Base-by-base conservation (phyloP, 2,888 invertebrate genomes). In the Lysandra coridon region DNA sequence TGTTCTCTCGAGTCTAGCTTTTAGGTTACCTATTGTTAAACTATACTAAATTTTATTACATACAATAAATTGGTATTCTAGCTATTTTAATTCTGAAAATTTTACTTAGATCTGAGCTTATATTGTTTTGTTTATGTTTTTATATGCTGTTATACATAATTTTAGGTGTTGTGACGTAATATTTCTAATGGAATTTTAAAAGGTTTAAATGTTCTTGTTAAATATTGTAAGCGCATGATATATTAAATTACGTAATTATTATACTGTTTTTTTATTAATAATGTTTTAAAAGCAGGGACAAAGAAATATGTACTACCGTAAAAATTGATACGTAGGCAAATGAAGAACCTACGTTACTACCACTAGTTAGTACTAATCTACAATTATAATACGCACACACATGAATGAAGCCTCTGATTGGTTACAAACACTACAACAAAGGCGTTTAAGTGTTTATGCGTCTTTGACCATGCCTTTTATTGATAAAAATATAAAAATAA, bases 161-260 rank as follows among this genome's bases (percentile, higher is more conserved):
- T 88, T 84, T 88, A 83, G 90, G 87, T 92, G 90, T 92, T 90
- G 91, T 93, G 85, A 82, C 82, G 91, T 92, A 88, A 86, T 86
- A 78, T 79, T 57, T 89, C 86, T 88, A 87, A 89, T 87, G 88
- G 85, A 91, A 86, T 90, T 85, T 91, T 90, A 88, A 86, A 85
- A 89, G 90, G 92, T 93, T 88, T 87, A 90, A 84, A 86, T 80
- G 85, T 85, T 89, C 90, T 91, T 92, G 92, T 92, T 93, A 81
- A 87, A 88, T 90, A 91, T 91, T 92, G 90, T 93, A 90, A 82
- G 80, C 88, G 88, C 87, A 87, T 90, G 90, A 91, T 88, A 89
- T 90, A 86, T 69, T 69, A 89, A 92, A 89, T 92, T 91, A 92
- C 92, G 87, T 88, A 90, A 92, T 83, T 81, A 84, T 81, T 84